Evolutionary conservation across 2,888 invertebrate genomes (phyloP), one percentile per base, ranked within the genome.

Genomic region (Catonia carolina): DNA sequence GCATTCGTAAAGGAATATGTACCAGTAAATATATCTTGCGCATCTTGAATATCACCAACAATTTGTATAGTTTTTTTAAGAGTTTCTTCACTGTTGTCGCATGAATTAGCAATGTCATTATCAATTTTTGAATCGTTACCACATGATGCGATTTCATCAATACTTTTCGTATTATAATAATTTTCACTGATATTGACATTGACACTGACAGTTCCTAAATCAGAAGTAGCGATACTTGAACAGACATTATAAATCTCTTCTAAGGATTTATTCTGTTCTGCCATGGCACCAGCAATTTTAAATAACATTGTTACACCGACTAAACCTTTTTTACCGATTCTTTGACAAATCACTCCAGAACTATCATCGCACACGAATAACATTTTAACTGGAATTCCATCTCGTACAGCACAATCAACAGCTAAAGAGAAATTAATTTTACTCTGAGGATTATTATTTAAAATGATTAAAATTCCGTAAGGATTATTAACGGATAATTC

Each of bases 261-360:
- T 56, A 89, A 67, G 23, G 74, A 72, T 55, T 72, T 75, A 0
- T 82, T 82, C 58, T 75, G 73, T 60, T 80, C 80, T 0, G 61
- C 41, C 61, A 61, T 61, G 1, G 61, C 61, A 17, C 60, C 61
- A 10, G 60, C 61, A 36, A 60, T 51, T 60, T 61, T 76, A 35
- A 70, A 68, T 6, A 81, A 65, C 14, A 83, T 69, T 14, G 80
- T 64, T 14, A 77, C 74, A 2, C 82, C 83, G 63, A 77, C 75
- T 37, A 83, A 71, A 36, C 83, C 80, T 72, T 81, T 70, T 62
- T 76, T 70, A 2, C 80, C 80, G 14, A 76, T 76, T 6, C 67
- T 65, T 18, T 71, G 69, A 17, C 62, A 58, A 7, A 60, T 51
- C 0, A 73, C 72, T 55, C 72, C 71, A 12, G 53, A 54, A 55